Conservation (phyloP, 2,797 vertebrate genomes). For the Jordanella pulchra region DNA sequence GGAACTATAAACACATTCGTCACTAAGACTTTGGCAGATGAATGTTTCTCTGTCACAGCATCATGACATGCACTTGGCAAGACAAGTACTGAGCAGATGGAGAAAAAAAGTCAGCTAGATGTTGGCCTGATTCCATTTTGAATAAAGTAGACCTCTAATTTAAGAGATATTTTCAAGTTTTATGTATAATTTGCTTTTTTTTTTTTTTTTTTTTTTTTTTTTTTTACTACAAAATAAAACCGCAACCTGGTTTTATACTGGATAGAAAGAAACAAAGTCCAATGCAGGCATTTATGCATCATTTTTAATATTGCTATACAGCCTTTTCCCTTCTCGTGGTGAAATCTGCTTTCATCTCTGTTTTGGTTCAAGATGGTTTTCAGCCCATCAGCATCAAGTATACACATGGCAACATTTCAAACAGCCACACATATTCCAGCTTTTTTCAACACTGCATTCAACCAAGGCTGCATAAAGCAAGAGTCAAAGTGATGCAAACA, state of each 20-base stretch:
- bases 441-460: neutral
- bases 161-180: neutral
- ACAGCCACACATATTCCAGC: neutral
- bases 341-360: neutral
- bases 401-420: neutral
- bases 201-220: too few species aligned
- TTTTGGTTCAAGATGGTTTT: neutral
- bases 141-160: neutral
- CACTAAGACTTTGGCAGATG: neutral
- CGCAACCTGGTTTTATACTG: too few species aligned
- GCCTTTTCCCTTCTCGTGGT: neutral
- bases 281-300: neutral
- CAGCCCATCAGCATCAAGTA: neutral
- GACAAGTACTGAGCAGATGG: neutral
- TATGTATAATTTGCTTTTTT: too few species aligned
- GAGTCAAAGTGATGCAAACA: neutral
- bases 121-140: neutral
- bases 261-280: neutral
- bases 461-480: neutral
- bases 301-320: neutral
- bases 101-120: neutral
- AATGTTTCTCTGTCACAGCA: neutral
- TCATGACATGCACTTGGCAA: neutral
- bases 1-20: neutral
- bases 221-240: neutral